A percentile compares a stretch with the other conserved stretches of the same genome.
Conservation (phyloP, 2,797 vertebrate genomes). For the Sardinella longiceps region DNA sequence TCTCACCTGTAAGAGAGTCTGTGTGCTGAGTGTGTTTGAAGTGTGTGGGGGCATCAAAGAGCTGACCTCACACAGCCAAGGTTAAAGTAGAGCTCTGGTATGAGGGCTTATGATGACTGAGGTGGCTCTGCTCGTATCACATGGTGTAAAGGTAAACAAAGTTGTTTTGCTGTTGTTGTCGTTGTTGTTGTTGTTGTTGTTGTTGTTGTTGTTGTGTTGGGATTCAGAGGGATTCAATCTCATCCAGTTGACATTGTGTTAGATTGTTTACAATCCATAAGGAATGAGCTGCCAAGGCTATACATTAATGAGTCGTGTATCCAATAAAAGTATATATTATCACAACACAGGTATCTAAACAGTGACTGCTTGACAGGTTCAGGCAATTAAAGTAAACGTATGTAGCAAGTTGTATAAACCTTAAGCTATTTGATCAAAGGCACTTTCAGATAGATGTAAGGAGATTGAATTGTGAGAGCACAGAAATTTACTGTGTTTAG, state of each 20-base stretch:
- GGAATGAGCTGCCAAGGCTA: not conserved
- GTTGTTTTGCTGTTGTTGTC: too few species aligned
- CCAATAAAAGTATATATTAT: not conserved
- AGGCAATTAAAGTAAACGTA: not conserved
- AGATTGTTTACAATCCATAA: not conserved
- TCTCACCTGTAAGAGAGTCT: slow-evolving; percentile 96
- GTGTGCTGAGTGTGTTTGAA: slow-evolving; percentile 17
- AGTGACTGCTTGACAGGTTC: not conserved
- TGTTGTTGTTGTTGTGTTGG: too few species aligned
- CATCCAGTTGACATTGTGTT: not conserved
- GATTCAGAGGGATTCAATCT: not conserved
- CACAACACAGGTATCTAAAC: too few species aligned
- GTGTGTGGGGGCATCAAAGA: slow-evolving; percentile 22
- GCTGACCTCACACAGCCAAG: slow-evolving; percentile 21
- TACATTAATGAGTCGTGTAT: not conserved
- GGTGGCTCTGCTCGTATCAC: not conserved
- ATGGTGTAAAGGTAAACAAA: slow-evolving; percentile 1
- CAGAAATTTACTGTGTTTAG: not conserved
- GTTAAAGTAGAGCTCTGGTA: not conserved
- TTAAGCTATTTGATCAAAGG: not conserved
- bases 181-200: too few species aligned
- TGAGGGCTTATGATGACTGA: not conserved
- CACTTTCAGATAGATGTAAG: not conserved
- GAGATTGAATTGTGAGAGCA: not conserved
- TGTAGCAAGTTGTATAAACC: not conserved